These are phyloP conservation scores for Blomia tropicalis DNA, from an alignment of 2,888 invertebrate species.

Conservation along the genomic window DNA sequence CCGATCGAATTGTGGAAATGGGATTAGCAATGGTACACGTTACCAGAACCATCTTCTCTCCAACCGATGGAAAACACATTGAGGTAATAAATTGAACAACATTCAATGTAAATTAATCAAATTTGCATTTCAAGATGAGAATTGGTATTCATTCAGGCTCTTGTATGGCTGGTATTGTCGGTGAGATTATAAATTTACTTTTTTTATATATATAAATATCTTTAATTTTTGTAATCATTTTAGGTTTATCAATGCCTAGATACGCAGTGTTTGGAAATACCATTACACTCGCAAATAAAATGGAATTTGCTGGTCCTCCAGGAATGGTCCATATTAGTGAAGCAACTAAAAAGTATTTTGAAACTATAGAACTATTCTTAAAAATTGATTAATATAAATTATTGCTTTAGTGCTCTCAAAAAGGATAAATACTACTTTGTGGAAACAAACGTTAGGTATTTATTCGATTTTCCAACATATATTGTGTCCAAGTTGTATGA, in stretches of 20 bases:
- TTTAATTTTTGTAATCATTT: background rate
- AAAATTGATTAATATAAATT: background rate
- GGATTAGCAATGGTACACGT: conserved; percentile 33
- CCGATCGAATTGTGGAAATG: conserved; percentile 32
- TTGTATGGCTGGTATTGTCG: conserved; percentile 28
- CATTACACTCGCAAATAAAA: conserved; percentile 27
- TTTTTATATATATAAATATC: background rate
- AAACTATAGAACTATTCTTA: background rate
- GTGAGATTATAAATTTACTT: background rate
- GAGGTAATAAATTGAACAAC: conserved; percentile 24
- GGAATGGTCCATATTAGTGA: conserved; percentile 28
- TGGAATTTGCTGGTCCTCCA: conserved; percentile 27
- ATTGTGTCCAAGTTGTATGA: conserved; percentile 20
- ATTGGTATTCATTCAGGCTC: conserved; percentile 29
- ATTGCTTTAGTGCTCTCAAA: conserved; percentile 6
- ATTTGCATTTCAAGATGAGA: conserved; percentile 23
- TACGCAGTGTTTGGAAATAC: conserved; percentile 29
- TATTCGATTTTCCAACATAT: conserved; percentile 22
- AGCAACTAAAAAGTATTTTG: conserved; percentile 27
- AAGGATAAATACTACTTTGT: conserved; percentile 18
- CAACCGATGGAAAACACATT: conserved; percentile 32
- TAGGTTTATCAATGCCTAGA: conserved; percentile 27
- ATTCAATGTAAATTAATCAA: background rate
- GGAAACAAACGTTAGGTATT: background rate
- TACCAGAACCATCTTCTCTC: conserved; percentile 32